Evolutionary conservation across 2,888 invertebrate genomes (phyloP).

Genomic region (Eupithecia subumbrata): DNA sequence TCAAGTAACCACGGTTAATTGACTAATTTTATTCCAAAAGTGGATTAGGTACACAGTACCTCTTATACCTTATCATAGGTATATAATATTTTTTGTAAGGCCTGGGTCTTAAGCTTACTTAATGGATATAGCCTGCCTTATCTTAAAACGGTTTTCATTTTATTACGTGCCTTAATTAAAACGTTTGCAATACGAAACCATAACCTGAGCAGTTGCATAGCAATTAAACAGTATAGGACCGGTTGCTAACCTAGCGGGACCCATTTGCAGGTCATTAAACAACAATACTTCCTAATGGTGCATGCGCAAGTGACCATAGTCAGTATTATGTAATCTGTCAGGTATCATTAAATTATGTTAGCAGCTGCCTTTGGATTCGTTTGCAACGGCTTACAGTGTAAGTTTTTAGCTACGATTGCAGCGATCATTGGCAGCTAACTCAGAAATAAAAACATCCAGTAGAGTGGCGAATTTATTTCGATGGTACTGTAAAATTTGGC

Average conservation of each 20-base stretch:
- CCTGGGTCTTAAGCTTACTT: neutral
- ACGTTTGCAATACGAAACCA: conserved; percentile 5
- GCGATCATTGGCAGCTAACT: neutral
- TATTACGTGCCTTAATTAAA: conserved; percentile 6
- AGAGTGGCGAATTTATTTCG: neutral
- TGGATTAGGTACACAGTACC: too few relatives aligned
- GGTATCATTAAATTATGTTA: neutral
- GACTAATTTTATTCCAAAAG: too few relatives aligned
- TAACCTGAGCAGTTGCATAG: conserved; percentile 3
- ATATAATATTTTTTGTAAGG: too few relatives aligned
- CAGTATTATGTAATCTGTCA: neutral
- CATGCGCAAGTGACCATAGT: neutral
- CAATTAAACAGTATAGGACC: conserved; percentile 11
- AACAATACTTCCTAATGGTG: conserved; percentile 11
- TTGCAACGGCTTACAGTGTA: neutral
- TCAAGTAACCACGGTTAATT: too few relatives aligned
- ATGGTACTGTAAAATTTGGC: neutral
- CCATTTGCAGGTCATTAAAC: conserved; percentile 14
- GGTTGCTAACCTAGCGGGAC: conserved; percentile 8
- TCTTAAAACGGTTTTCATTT: neutral
- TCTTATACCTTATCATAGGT: too few relatives aligned
- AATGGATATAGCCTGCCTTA: neutral
- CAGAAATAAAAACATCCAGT: neutral
- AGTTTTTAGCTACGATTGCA: neutral
- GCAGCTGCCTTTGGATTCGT: neutral